Evolutionary conservation across 2,797 vertebrate species (phyloP), one percentile per base, ranked within the genome.

Genomic region (Lithobates pipiens): DNA sequence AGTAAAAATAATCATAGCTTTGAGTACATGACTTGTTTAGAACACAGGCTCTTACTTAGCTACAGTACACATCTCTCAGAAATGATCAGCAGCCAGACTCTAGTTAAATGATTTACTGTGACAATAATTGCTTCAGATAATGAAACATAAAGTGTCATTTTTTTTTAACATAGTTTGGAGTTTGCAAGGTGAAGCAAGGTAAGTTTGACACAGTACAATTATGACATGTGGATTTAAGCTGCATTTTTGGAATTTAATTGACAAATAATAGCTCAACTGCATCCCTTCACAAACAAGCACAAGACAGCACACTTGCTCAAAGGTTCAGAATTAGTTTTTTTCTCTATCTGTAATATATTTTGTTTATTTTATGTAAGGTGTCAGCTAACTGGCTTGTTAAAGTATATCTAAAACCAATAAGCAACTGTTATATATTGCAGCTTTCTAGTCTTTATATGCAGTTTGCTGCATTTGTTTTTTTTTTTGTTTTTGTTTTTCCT

Each of bases 91-190:
- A 16, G 73, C 81, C 32, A 67, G 39, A 86, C 6, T 10, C 77
- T 88, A 36, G 8, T 4, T 87, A 86, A 89, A 69, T 88, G 79
- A 93, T 90, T 0, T 34, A 89, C 84, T 88, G 10, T 92, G 92
- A 93, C 91, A 92, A 84, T 7, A 2, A 46, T 6, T 83, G 74
- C 82, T 83, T 15, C 0, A 71, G 86, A 89, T 89, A 34, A 88
- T 85, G 85, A 87, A 67, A 84, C 76, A 61, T 85, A 75, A 80
- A 74, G 2, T 15, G 29, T 0, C 2, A 54, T 39, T 0, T 2
- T 36, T 42, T 61, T 36, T 72, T 23, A 74, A 57, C 54, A 0
- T 21, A 77, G n/a, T 84, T 83, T 69, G 63, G 63, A 27, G 63
- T 70, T 70, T 42, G 72, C 16, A 84, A 84, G 82, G 82, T 84